These are phyloP conservation scores for Colaptes auratus DNA, from an alignment of 2,113 vertebrate genomes.

Conservation along the genomic window DNA sequence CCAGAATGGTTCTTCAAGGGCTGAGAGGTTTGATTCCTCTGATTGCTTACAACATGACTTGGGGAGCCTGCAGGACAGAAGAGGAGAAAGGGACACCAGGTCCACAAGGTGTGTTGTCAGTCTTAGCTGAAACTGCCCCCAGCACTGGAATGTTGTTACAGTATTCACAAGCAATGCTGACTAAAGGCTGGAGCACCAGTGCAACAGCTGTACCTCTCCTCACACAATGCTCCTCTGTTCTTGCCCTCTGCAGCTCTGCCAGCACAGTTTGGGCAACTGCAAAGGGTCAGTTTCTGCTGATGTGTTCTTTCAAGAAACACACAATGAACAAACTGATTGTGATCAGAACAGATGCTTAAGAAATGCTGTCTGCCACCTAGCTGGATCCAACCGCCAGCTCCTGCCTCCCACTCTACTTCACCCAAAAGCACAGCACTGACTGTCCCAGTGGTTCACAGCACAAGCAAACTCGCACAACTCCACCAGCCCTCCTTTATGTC, in stretches of 20 bases:
- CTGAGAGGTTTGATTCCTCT: conserved; percentile 68
- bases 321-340: neutral
- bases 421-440: neutral
- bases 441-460: neutral
- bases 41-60: conserved; percentile 69
- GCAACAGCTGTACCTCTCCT: neutral
- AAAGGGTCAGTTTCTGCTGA: neutral
- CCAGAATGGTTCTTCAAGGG: conserved; percentile 61
- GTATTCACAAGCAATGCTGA: neutral
- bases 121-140: neutral
- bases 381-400: neutral
- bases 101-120: neutral
- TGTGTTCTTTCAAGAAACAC: neutral
- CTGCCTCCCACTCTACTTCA: neutral
- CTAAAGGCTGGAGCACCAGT: neutral
- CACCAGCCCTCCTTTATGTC: neutral
- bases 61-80: conserved; percentile 80
- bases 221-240: neutral
- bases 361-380: neutral
- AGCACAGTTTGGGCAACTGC: neutral
- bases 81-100: neutral
- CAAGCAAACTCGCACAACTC: rapidly evolving
- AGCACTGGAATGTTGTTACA: neutral
- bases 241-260: neutral
- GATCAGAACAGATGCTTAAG: neutral